Conservation (phyloP, 2,797 vertebrate species). For the Hybognathus amarus region DNA sequence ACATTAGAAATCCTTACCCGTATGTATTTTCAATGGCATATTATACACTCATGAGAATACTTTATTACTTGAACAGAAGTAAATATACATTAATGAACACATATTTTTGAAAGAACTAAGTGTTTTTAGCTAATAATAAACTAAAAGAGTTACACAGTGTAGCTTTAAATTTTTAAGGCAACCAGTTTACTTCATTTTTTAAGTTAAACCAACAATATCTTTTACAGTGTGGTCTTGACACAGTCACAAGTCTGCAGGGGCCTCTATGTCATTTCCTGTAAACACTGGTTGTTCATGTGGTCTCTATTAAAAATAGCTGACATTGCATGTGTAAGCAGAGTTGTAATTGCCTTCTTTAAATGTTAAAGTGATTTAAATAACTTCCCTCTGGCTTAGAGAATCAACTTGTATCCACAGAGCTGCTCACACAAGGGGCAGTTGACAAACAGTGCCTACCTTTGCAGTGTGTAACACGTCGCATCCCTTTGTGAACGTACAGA, state of each 20-base stretch:
- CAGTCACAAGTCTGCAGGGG: background rate
- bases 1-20: too few species aligned
- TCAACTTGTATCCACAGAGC: slow-evolving; percentile 47
- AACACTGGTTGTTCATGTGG: background rate
- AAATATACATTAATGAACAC: too few species aligned
- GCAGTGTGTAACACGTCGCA: slow-evolving; percentile 97
- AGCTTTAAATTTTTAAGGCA: too few species aligned
- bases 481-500: slow-evolving; percentile 97
- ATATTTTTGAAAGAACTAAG: too few species aligned
- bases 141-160: too few species aligned
- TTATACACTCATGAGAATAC: too few species aligned
- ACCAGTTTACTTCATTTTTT: too few species aligned
- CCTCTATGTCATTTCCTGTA: background rate
- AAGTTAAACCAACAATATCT: too few species aligned
- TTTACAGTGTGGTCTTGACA: too few species aligned
- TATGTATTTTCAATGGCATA: too few species aligned
- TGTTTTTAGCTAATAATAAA: too few species aligned
- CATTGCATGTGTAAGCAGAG: slow-evolving; percentile 11
- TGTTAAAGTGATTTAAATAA: background rate
- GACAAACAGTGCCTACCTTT: slow-evolving; percentile 90
- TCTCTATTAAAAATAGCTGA: background rate
- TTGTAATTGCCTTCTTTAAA: background rate
- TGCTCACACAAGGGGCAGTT: slow-evolving; percentile 43
- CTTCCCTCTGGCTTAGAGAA: slow-evolving; percentile 39
- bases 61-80: too few species aligned